Conservation (phyloP, 2,113 vertebrate species). For the Ptychochromis oligacanthus region DNA sequence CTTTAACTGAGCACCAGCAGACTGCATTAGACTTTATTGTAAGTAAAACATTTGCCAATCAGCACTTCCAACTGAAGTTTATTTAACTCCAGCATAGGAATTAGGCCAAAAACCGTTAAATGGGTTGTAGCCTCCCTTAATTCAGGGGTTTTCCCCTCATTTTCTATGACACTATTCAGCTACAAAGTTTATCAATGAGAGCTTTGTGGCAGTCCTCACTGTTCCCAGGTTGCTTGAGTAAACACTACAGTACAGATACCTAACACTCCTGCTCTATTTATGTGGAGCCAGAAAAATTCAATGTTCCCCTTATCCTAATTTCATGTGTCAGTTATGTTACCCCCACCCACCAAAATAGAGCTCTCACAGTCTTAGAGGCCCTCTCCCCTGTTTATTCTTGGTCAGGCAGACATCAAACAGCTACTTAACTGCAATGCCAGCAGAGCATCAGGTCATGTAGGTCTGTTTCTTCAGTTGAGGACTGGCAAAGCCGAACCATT, state of each 20-base stretch:
- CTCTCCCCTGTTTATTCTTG: conserved; percentile 33
- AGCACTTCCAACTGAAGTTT: conserved; percentile 67
- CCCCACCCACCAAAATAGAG: conserved; percentile 31
- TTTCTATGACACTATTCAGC: conserved; percentile 77
- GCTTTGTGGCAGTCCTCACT: conserved; percentile 73
- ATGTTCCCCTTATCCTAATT: conserved; percentile 68
- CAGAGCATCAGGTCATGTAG: conserved; percentile 12
- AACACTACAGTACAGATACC: conserved; percentile 75
- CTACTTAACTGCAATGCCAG: not conserved
- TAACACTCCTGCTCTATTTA: conserved; percentile 71
- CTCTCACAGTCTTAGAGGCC: conserved; percentile 23
- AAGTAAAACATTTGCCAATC: conserved; percentile 61
- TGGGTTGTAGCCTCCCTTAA: conserved; percentile 63
- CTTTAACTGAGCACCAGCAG: conserved; percentile 58
- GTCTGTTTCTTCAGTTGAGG: not conserved
- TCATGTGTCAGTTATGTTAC: conserved; percentile 67
- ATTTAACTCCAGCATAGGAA: conserved; percentile 68
- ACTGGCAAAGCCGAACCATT: conserved; percentile 2
- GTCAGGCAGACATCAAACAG: conserved; percentile 45
- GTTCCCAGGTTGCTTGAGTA: conserved; percentile 72
- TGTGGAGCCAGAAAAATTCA: conserved; percentile 57
- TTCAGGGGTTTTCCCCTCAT: conserved; percentile 51
- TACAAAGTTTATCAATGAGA: conserved; percentile 77
- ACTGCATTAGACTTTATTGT: conserved; percentile 50
- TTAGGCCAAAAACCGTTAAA: conserved; percentile 69